These are phyloP conservation scores for Drosophila micromelanica DNA, from an alignment of 1,140 invertebrate genomes.

Conservation along the genomic window DNA sequence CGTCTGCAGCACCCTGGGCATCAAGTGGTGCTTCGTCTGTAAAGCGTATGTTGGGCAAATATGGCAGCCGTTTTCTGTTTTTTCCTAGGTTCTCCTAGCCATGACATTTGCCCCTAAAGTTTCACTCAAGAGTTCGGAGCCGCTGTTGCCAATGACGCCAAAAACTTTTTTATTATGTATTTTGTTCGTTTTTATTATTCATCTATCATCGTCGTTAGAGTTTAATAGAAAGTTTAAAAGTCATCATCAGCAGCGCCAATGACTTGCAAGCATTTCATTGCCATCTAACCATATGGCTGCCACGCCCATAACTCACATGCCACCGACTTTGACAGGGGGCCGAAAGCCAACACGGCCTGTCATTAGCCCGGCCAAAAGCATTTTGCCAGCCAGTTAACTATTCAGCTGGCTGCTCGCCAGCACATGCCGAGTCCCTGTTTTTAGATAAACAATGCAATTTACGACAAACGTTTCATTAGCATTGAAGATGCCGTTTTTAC, in stretches of 20 bases:
- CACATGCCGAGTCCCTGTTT: conserved; percentile 16
- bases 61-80: conserved; percentile 60
- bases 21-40: conserved; percentile 5
- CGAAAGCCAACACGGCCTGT: conserved; percentile 5
- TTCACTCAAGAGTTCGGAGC: conserved; percentile 33
- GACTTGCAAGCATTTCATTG: conserved; percentile 51
- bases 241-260: conserved; percentile 71
- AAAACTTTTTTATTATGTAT: conserved; percentile 82
- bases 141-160: conserved; percentile 69
- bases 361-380: conserved; percentile 23
- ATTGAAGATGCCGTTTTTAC: conserved; percentile 40
- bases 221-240: conserved; percentile 83
- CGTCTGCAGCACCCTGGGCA: conserved; percentile 60
- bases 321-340: conserved; percentile 1
- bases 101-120: conserved; percentile 25
- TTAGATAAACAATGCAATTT: conserved; percentile 79
- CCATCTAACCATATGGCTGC: conserved; percentile 22
- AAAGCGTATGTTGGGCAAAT: conserved; percentile 51
- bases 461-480: conserved; percentile 76
- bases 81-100: background rate
- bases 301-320: conserved; percentile 44
- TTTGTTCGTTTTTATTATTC: conserved; percentile 77
- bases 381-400: conserved; percentile 46
- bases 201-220: conserved; percentile 82
- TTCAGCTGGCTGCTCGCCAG: conserved; percentile 39